Evolutionary conservation across 35 echinoderm and acorn worm genomes (phyloP).

Genomic region (Patiria miniata): DNA sequence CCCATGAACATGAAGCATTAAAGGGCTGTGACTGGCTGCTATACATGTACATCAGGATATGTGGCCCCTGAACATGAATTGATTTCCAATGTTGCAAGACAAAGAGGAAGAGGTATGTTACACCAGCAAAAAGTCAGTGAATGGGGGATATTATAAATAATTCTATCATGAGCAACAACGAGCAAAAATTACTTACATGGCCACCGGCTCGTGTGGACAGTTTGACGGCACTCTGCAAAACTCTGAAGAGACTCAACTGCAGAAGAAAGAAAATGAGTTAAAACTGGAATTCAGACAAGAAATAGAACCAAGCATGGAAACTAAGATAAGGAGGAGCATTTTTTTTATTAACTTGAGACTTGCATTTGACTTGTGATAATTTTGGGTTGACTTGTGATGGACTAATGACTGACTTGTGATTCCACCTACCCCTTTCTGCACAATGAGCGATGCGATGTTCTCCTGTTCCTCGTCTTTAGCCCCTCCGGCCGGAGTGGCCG

Average conservation of each 20-base stretch:
- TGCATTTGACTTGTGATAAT: no score
- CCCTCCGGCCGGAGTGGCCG: not conserved
- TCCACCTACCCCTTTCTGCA: slow-evolving; percentile 82
- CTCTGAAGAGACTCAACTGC: slow-evolving; percentile 79
- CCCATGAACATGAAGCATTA: no score
- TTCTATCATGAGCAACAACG: no score
- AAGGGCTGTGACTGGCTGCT: no score
- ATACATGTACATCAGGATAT: not conserved
- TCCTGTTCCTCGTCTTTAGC: slow-evolving; percentile 95
- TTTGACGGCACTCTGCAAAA: slow-evolving; percentile 58
- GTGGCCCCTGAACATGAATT: not conserved
- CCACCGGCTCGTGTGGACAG: slow-evolving; percentile 90
- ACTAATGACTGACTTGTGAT: no score
- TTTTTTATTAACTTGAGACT: no score
- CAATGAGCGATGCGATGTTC: slow-evolving; percentile 71
- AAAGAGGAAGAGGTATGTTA: not conserved
- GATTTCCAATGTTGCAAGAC: not conserved
- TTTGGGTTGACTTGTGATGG: no score
- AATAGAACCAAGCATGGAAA: no score
- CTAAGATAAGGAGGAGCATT: no score
- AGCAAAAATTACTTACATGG: slow-evolving; percentile 67
- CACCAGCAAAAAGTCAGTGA: no score
- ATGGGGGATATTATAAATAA: no score
- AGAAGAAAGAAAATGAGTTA: not conserved
- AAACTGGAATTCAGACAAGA: not conserved